Percentiles rank a stretch among this genome's conserved stretches.
Conservation (phyloP, 2,797 vertebrate species). For the Oryzias dopingdopingensis region DNA sequence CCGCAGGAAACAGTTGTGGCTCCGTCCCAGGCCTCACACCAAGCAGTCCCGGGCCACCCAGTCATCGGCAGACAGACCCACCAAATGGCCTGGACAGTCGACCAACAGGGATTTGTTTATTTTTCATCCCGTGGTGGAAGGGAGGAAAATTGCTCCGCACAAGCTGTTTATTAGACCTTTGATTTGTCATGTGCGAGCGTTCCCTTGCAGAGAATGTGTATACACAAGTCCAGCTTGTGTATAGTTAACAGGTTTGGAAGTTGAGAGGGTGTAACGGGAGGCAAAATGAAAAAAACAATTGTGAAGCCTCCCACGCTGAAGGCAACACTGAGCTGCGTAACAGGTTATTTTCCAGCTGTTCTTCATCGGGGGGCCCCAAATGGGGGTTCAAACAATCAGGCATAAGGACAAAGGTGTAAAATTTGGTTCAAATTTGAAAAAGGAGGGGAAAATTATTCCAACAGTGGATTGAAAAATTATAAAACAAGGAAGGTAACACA, state of each 20-base stretch:
- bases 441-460: too few species aligned
- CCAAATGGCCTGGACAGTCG: conserved; percentile 69
- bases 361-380: conserved; percentile 37
- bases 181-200: conserved; percentile 80
- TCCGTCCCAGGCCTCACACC: conserved; percentile 81
- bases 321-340: conserved; percentile 60
- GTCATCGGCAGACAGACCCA: conserved; percentile 74
- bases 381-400: too few species aligned
- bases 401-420: too few species aligned
- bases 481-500: too few species aligned
- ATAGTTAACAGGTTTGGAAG: conserved; percentile 62
- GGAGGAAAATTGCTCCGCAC: conserved; percentile 66
- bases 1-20: conserved; percentile 83
- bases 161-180: conserved; percentile 82
- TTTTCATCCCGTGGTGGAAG: conserved; percentile 76
- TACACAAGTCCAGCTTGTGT: conserved; percentile 69
- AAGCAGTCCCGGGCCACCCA: conserved; percentile 81
- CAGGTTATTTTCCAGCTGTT: conserved; percentile 73
- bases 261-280: conserved; percentile 46
- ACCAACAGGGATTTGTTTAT: conserved; percentile 79
- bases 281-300: conserved; percentile 18
- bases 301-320: conserved; percentile 60
- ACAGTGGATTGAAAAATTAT: too few species aligned
- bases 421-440: too few species aligned
- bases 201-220: conserved; percentile 66